Conservation (phyloP, 2,113 vertebrate genomes). For the Damaliscus lunatus region DNA sequence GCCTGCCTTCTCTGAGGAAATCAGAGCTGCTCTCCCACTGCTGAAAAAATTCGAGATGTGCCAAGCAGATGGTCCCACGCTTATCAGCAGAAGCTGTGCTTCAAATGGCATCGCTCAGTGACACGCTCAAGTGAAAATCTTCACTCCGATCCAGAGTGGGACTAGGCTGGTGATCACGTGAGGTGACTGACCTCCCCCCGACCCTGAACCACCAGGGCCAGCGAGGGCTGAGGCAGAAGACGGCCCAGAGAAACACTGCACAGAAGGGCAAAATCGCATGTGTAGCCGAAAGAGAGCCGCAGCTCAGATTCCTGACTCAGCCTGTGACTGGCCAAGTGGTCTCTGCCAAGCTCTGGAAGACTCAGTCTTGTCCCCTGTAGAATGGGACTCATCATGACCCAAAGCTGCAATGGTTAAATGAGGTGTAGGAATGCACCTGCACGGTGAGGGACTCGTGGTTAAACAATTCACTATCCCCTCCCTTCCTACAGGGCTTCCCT, state of each 20-base stretch:
- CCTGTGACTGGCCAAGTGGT: not conserved
- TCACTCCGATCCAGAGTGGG: not conserved
- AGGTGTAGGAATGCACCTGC: not conserved
- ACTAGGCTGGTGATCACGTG: accelerated
- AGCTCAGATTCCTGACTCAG: not conserved
- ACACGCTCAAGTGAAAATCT: slow-evolving; percentile 57
- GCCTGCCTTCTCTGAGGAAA: slow-evolving; percentile 58
- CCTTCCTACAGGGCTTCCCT: not conserved
- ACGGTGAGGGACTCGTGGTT: accelerated
- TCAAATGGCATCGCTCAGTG: slow-evolving; percentile 77
- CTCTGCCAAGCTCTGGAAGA: not conserved
- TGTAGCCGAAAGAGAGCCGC: accelerated
- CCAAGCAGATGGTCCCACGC: slow-evolving; percentile 74
- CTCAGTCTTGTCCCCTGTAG: not conserved
- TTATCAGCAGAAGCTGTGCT: slow-evolving; percentile 73
- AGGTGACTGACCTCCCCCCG: not conserved
- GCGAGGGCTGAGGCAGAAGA: not conserved
- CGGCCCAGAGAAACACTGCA: not conserved
- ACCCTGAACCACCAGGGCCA: not conserved
- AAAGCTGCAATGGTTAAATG: not conserved
- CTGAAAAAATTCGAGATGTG: slow-evolving; percentile 59
- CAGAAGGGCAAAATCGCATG: accelerated
- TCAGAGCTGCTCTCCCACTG: slow-evolving; percentile 62
- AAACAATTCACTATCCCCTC: accelerated
- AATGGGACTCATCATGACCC: not conserved